Evolutionary conservation across 1,140 invertebrate genomes (phyloP).

Genomic region (Ctenoplectra terminalis): DNA sequence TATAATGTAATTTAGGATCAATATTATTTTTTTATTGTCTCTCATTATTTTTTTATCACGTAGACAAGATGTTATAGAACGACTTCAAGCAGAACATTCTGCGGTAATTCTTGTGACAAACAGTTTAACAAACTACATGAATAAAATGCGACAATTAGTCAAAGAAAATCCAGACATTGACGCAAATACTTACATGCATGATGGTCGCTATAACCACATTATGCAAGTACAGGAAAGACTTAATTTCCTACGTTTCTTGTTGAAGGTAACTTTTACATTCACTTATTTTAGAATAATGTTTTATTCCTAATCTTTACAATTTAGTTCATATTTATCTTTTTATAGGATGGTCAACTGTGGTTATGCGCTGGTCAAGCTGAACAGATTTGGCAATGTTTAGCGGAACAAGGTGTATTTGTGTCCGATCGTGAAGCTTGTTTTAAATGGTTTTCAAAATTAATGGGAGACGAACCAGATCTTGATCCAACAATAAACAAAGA

Average conservation of each 20-base stretch:
- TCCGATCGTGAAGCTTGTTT: conserved; percentile 98
- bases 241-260: conserved; percentile 95
- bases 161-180: conserved; percentile 91
- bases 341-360: conserved; percentile 95
- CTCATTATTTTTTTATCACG: conserved; percentile 60
- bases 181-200: conserved; percentile 91
- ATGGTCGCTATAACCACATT: conserved; percentile 95
- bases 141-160: conserved; percentile 89
- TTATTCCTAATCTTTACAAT: background rate
- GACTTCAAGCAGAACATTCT: conserved; percentile 95
- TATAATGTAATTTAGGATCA: background rate
- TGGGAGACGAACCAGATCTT: conserved; percentile 98
- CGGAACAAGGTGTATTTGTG: conserved; percentile 95
- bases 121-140: conserved; percentile 96
- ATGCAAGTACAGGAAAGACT: conserved; percentile 97
- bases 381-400: conserved; percentile 98
- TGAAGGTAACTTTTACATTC: conserved; percentile 85
- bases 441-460: conserved; percentile 99
- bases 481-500: conserved; percentile 98
- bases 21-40: background rate
- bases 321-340: conserved; percentile 3
- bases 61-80: conserved; percentile 93
- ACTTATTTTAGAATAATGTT: background rate
- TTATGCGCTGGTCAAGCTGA: conserved; percentile 97
- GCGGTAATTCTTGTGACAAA: conserved; percentile 97